Evolutionary conservation across 2,888 invertebrate species (phyloP).

Genomic region (Drosophila paramelanica): DNA sequence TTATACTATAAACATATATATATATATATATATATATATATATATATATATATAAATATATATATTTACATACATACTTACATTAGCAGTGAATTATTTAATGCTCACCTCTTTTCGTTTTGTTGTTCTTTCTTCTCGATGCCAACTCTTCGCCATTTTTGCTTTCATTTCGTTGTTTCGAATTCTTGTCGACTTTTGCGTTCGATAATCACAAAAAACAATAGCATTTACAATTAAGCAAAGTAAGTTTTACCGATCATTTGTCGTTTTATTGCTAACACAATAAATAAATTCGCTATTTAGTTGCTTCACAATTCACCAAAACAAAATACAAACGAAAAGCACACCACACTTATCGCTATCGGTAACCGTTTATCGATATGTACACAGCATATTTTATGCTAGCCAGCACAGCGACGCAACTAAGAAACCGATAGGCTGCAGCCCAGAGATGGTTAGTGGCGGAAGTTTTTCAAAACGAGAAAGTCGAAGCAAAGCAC

Average conservation of each 20-base stretch:
- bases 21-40: slow-evolving; percentile 3
- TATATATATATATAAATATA: slow-evolving; percentile 4
- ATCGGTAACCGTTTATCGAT: slow-evolving; percentile 37
- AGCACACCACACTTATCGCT: slow-evolving; percentile 21
- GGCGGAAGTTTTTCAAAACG: not conserved
- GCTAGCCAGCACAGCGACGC: slow-evolving; percentile 17
- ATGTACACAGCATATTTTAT: slow-evolving; percentile 1
- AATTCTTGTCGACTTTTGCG: slow-evolving; percentile 60
- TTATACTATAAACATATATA: not conserved
- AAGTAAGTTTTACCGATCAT: slow-evolving; percentile 66
- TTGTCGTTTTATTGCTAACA: slow-evolving; percentile 57
- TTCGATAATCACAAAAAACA: slow-evolving; percentile 35
- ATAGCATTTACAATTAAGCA: slow-evolving; percentile 79
- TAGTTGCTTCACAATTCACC: slow-evolving; percentile 46
- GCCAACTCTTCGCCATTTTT: slow-evolving; percentile 66
- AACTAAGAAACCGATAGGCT: not conserved
- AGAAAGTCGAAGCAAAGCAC: not conserved
- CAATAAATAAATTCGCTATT: slow-evolving; percentile 25
- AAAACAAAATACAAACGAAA: not conserved
- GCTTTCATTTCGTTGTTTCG: slow-evolving; percentile 59
- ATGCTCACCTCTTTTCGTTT: slow-evolving; percentile 53
- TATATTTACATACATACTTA: slow-evolving; percentile 1
- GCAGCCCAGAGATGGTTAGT: not conserved
- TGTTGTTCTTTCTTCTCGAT: slow-evolving; percentile 57
- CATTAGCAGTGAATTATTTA: slow-evolving; percentile 39